Base-by-base conservation (phyloP, 2,113 vertebrate species). In the Tragelaphus imberbis region DNA sequence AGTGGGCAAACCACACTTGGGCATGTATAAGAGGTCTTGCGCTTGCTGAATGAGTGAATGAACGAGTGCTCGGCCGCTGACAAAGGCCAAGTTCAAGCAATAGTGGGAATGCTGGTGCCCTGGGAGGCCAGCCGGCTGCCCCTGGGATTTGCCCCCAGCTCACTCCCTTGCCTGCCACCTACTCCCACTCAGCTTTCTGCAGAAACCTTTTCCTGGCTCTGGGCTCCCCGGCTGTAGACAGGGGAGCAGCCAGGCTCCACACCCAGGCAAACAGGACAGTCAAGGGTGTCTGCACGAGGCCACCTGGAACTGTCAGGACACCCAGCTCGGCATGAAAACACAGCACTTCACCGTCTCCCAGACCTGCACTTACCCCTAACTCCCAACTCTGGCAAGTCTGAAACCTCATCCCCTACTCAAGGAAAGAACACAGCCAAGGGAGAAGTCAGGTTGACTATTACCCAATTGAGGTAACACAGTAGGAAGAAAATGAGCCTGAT, bases 301-400 rank as follows among this genome's bases (percentile, higher is more conserved):
- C 58, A 40, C 75, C 75, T 23, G 19, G 13, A 47, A 19, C 19
- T 90, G 8, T 5, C 1, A 61, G 16, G 16, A 49, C 49, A 47
- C 3, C 7, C 58, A 36, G 16, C 36, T 92, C 49, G 65, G 95
- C 91, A 53, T 95, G 98, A 96, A 94, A 91, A 96, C 71, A 21
- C 3, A 33, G 89, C 25, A 0, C 58, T 96, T 97, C 88, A n/a
- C 17, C 55, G 4, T 90, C 81, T 61, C 86, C 44, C 56, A 53
- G 47, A 3, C 56, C 47, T 15, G 47, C 6, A 3, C 63, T 81
- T 40, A 3, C 3, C 44, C 33, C 81, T 36, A 59, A 93, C 81
- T 88, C 55, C 33, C 16, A 56, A 36, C 49, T 2, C 6, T 3
- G 40, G 27, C n/a, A 40, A 55, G 92, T 81, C 33, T 23, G 0